Evolutionary conservation across 2,113 vertebrate genomes (phyloP), one percentile per base, ranked within the genome.

Genomic region (Polypterus senegalus): DNA sequence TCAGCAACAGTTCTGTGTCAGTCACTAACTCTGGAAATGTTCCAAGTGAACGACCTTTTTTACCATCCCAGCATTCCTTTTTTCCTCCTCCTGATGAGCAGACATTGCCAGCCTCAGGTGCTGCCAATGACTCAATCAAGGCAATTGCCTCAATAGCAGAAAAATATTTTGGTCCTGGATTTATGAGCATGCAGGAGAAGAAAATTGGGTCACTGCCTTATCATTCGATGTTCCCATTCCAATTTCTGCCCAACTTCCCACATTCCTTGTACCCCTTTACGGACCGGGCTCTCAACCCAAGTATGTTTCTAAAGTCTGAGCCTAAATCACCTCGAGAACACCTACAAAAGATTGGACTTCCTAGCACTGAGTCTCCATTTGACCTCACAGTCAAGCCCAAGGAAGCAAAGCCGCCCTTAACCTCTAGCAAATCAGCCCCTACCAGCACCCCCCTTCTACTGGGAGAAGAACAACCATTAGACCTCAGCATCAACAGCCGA

Each of bases 81-180:
- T 94, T 97, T 61, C 95, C 94, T 4, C 93, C 96, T 0, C 95
- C 92, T 0, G 92, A 97, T 47, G 96, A 97, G 72, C 94, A 97
- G 81, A 87, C 93, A 57, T 87, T 97, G 43, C 88, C 90, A 0
- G 77, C 91, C 46, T 75, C 89, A 0, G 84, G 86, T 1, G 86
- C 87, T 2, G 82, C 94, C 0, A 94, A 92, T 9, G 96, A 99
- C 86, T 99, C 96, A 46, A 99, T 99, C 68, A 99, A 98, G 83
- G 96, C 96, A 45, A 99, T 99, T 0, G 96, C 96, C 5, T 98
- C 95, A 71, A 98, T 99, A 3, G 96, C 96, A 0, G 96, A 99
- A 83, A 97, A 98, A 65, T 99, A 99, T 79, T 99, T 99, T 11
- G 96, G 96, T 49, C 91, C 96, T 0, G 95, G 94, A 71, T 91